Conservation (phyloP, 2,888 invertebrate species). For the Acanthopleura granulata region DNA sequence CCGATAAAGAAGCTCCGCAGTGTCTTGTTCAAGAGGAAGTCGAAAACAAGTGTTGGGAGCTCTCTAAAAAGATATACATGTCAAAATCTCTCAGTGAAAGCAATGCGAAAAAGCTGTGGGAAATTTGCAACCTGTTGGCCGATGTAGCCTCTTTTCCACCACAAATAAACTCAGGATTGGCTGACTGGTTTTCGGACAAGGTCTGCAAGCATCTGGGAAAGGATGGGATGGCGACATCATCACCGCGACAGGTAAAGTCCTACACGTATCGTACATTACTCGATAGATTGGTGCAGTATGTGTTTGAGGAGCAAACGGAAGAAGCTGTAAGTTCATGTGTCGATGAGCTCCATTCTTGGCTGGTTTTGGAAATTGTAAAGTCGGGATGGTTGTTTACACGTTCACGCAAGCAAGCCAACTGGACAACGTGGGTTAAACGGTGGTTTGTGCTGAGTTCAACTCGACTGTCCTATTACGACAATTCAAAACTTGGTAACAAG, state of each 20-base stretch:
- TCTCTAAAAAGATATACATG: slow-evolving; percentile 18
- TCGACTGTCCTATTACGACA: slow-evolving; percentile 26
- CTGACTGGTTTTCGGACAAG: slow-evolving; percentile 31
- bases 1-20: slow-evolving; percentile 13
- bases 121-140: slow-evolving; percentile 32
- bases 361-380: slow-evolving; percentile 34
- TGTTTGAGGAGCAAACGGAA: slow-evolving; percentile 21
- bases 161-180: slow-evolving; percentile 24
- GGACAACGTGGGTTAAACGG: slow-evolving; percentile 36
- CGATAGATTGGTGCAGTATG: neutral
- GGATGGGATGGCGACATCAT: neutral
- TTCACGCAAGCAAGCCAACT: slow-evolving; percentile 35
- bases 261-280: neutral
- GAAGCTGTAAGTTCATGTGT: slow-evolving; percentile 20
- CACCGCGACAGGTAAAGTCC: neutral
- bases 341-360: slow-evolving; percentile 34
- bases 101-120: slow-evolving; percentile 29
- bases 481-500: neutral
- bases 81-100: slow-evolving; percentile 21
- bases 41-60: slow-evolving; percentile 22
- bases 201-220: slow-evolving; percentile 20
- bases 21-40: slow-evolving; percentile 22
- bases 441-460: slow-evolving; percentile 34
- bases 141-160: slow-evolving; percentile 33
- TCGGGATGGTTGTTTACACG: slow-evolving; percentile 34